phyloP scores from a whole-genome alignment of 2,888 invertebrate genomes.

The Schizaphis graminum region DNA sequence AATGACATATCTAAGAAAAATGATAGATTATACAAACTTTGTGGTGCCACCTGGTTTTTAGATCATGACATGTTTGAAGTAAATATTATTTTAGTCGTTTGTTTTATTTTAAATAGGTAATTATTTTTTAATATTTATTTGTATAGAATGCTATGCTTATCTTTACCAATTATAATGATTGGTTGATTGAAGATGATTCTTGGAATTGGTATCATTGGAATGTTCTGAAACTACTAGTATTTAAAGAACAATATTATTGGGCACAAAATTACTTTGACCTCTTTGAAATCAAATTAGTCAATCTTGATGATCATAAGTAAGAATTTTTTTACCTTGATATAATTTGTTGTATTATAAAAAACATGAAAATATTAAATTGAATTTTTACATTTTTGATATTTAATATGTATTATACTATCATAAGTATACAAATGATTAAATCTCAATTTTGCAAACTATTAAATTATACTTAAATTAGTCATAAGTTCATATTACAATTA shows the following conservation, averaged over 20 bases:
- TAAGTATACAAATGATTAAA: neutral
- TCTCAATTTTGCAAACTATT: no score
- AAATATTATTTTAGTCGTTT: slow-evolving; percentile 70
- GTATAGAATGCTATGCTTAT: slow-evolving; percentile 46
- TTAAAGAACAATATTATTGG: slow-evolving; percentile 57
- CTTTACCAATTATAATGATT: slow-evolving; percentile 29
- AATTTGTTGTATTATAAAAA: neutral
- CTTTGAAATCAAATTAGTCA: neutral
- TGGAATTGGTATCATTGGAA: slow-evolving; percentile 58
- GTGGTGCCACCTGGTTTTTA: slow-evolving; percentile 88
- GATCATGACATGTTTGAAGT: slow-evolving; percentile 89
- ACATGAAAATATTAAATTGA: neutral
- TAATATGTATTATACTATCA: neutral
- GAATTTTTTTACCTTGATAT: neutral
- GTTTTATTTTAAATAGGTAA: neutral
- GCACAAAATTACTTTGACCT: slow-evolving; percentile 24
- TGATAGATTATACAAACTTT: slow-evolving; percentile 46
- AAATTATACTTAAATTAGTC: no score
- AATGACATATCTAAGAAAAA: slow-evolving; percentile 23
- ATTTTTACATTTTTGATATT: neutral
- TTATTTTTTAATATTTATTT: neutral
- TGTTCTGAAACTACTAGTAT: slow-evolving; percentile 48
- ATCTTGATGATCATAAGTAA: slow-evolving; percentile 55
- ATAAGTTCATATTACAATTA: no score
- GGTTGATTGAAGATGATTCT: slow-evolving; percentile 14